Evolutionary conservation across 2,113 vertebrate species (phyloP), one percentile per base, ranked within the genome.

Genomic region (Rhegmatorhina hoffmannsi): DNA sequence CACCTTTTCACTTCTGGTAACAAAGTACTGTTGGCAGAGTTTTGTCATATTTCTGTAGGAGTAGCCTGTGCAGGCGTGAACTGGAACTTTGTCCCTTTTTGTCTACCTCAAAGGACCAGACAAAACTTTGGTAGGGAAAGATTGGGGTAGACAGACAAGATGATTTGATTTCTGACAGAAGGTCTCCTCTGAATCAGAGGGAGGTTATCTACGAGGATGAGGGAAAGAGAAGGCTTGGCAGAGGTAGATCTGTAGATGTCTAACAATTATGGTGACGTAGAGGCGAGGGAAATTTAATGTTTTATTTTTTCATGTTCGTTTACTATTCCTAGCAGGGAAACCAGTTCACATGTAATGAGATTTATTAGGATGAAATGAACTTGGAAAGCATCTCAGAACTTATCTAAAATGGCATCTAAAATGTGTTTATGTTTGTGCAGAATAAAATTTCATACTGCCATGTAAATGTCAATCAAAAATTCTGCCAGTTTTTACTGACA

Each of bases 261-360:
- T 70, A 53, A 20, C 14, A 75, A 9, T 13, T 49, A 16, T 2
- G 5, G 8, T 84, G 17, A 36, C 7, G 1, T 18, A 21, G 36
- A 47, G 26, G 6, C 36, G 81, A 44, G 25, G 70, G 36, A 36
- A 78, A 31, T 62, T 10, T 0, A 1, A 18, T n/a, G 2, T 2
- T 38, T 59, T 29, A 55, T 85, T 63, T 11, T 47, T 90, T 23
- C 17, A 4, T 7, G 5, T 88, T 72, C 3, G 36, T 79, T 59
- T 10, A 28, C 11, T 50, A 16, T 34, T 63, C 31, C 6, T 67
- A 92, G 17, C 10, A 23, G 24, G 15, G 29, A 89, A 67, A 47
- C 1, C 3, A 5, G 6, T 55, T 90, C 13, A 87, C 8, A 2
- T 38, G 18, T 60, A 3, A 31, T 16, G 60, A 50, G n/a, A 38